phyloP scores from a whole-genome alignment of 2,888 invertebrate species.

The Thecophora atra region DNA sequence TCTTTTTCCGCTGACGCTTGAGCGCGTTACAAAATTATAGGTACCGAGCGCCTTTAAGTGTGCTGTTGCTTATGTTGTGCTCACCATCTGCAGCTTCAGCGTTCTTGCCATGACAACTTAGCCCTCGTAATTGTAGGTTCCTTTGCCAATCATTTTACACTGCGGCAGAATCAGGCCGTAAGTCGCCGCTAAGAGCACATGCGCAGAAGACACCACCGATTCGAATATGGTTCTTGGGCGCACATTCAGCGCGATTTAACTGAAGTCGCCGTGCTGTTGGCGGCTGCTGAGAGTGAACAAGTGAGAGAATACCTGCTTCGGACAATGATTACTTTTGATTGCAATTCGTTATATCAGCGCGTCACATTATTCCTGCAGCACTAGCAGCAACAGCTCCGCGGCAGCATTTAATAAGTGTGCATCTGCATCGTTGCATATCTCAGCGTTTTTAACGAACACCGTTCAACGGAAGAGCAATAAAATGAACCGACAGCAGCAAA shows the following conservation, averaged over 20 bases:
- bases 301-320: constrained; percentile 54
- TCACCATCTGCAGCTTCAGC: background rate
- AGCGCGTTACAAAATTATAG: constrained; percentile 20
- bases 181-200: constrained; percentile 24
- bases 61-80: background rate
- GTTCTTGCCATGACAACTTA: constrained; percentile 48
- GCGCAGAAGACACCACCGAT: constrained; percentile 14
- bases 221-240: constrained; percentile 7
- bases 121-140: constrained; percentile 61
- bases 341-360: constrained; percentile 50
- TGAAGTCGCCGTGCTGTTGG: background rate
- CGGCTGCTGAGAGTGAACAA: constrained; percentile 6
- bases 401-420: constrained; percentile 47
- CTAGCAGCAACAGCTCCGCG: background rate
- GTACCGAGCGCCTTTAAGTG: background rate
- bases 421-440: constrained; percentile 44
- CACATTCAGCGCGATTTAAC: constrained; percentile 7
- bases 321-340: constrained; percentile 58
- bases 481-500: too few relatives aligned
- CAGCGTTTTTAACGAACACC: constrained; percentile 32
- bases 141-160: constrained; percentile 44
- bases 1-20: constrained; percentile 22
- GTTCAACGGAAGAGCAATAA: background rate
- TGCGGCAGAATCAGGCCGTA: constrained; percentile 31
- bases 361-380: background rate